These are phyloP conservation scores for human DNA, from an alignment of 2,113 vertebrate species.

Conservation along the genomic window DNA sequence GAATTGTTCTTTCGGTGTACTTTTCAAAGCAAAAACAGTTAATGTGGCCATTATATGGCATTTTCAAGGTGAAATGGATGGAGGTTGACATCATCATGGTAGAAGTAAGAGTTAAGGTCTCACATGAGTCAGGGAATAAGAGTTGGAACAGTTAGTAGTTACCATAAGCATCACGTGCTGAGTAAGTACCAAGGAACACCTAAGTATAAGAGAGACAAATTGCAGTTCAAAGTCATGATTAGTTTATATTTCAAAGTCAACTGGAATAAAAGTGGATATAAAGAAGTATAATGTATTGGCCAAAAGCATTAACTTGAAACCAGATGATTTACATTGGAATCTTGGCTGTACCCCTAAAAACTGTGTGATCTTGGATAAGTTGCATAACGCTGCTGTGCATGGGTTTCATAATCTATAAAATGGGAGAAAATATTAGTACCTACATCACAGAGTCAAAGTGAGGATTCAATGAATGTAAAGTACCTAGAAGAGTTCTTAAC, in stretches of 20 bases:
- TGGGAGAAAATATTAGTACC: not conserved
- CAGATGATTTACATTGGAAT: not conserved
- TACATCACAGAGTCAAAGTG: not conserved
- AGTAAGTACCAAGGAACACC: not conserved
- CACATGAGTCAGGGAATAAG: not conserved
- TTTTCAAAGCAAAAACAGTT: constrained; percentile 9
- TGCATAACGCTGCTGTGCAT: not conserved
- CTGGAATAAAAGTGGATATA: not conserved
- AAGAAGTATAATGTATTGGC: not conserved
- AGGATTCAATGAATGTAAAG: not conserved
- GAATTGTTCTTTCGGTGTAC: not conserved
- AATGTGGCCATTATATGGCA: not conserved
- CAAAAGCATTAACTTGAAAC: not conserved
- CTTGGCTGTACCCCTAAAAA: not conserved
- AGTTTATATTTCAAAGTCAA: constrained; percentile 6
- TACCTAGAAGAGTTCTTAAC: not conserved
- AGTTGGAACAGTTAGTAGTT: not conserved
- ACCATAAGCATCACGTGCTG: not conserved
- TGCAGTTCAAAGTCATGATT: not conserved
- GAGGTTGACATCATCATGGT: not conserved
- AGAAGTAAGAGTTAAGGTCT: not conserved
- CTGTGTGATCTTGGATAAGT: not conserved
- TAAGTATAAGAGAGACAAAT: not conserved
- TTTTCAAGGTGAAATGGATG: not conserved
- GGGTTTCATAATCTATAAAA: not conserved